Conservation (phyloP, 1,140 invertebrate species). For the Octopus bimaculoides region DNA sequence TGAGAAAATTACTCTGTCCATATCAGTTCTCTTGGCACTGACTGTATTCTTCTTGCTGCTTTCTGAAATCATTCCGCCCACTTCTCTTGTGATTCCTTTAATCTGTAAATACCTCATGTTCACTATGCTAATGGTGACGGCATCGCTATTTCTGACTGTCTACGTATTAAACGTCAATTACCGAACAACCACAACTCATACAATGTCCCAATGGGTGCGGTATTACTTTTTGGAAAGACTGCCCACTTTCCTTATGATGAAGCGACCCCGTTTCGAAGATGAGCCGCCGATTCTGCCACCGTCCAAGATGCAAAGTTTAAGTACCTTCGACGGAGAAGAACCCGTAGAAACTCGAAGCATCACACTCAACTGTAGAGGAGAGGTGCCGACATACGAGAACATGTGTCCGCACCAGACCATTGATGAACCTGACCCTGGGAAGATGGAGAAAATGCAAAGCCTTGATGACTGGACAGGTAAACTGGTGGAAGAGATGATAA, state of each 20-base stretch:
- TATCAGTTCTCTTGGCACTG: conserved; percentile 43
- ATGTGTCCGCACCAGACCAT: not conserved
- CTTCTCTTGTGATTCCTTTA: conserved; percentile 43
- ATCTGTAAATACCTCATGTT: conserved; percentile 53
- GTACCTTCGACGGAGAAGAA: too few relatives aligned
- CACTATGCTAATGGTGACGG: conserved; percentile 51
- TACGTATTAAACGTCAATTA: conserved; percentile 49
- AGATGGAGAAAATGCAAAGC: not conserved
- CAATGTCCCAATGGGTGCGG: conserved; percentile 45
- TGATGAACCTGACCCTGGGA: not conserved
- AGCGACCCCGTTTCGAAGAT: conserved; percentile 23
- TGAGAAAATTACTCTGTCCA: conserved; percentile 45
- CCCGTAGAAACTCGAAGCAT: too few relatives aligned
- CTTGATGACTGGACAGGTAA: not conserved
- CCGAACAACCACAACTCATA: conserved; percentile 43
- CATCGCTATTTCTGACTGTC: conserved; percentile 50
- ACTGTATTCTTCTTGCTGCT: conserved; percentile 48
- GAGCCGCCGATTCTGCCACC: too few relatives aligned
- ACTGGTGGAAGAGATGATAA: not conserved
- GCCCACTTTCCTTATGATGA: conserved; percentile 44
- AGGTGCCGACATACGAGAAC: conserved; percentile 1
- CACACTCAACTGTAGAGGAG: not conserved
- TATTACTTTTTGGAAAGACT: conserved; percentile 39
- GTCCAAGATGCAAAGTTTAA: too few relatives aligned
- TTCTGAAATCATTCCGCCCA: conserved; percentile 43